Evolutionary conservation across 2,888 invertebrate species (phyloP), one percentile per base, ranked within the genome.

Genomic region (Polydrusus tereticollis): DNA sequence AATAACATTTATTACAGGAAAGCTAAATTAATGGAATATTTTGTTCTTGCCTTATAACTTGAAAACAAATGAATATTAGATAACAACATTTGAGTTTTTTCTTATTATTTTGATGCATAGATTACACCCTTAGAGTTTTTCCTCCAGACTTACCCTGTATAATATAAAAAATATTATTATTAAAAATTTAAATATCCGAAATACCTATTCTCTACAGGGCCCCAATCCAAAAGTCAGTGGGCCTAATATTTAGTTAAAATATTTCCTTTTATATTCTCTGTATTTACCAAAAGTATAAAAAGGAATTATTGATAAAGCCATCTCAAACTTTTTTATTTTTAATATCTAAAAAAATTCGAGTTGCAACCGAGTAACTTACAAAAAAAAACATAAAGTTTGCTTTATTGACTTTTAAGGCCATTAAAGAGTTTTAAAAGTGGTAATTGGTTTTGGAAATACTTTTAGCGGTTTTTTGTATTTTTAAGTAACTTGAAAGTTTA

Each of bases 361-460:
- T 47, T 21, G 6, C 23, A 47, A 23, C 21, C 23, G 47, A 47
- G 8, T 10, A 45, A 47, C 47, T 47, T 21, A 47, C 20, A 23
- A 47, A 23, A 47, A 20, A 47, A 47, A 47, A 47, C n/a, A 45
- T 45, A 47, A 47, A 47, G 23, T 47, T 23, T 16, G 3, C 21
- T 23, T 47, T 47, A 21, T 47, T 47, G 47, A 47, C 47, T n/a
- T 47, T 23, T 47, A 47, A 47, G n/a, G 23, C 21, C 21, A 21
- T 47, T 47, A 47, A 47, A 23, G 47, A 47, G 47, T 47, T 47
- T 47, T 47, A 21, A 47, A 47, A 47, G 47, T 47, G 47, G 47
- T 47, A 47, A 47, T 47, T 47, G 47, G 16, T 47, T 47, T 47
- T 21, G 47, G 21, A 23, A 21, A 47, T 21, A 47, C 10, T 21